These are phyloP conservation scores for Atrichornis clamosus DNA, from an alignment of 2,113 vertebrate genomes.

Conservation along the genomic window DNA sequence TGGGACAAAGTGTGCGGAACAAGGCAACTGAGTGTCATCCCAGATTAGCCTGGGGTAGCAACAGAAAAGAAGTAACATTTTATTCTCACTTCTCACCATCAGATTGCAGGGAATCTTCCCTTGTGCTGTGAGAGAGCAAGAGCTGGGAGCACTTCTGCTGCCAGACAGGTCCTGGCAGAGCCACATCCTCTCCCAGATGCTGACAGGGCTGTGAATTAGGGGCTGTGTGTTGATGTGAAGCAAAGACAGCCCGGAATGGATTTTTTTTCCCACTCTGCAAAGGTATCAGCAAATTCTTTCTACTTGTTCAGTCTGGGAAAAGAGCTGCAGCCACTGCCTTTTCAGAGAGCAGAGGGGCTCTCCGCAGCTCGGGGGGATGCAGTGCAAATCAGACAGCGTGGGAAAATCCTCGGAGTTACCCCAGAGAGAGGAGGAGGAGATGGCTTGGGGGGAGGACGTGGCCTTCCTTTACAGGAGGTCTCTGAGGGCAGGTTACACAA, in stretches of 20 bases:
- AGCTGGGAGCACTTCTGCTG: neutral
- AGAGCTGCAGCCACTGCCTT: neutral
- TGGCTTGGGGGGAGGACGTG: neutral
- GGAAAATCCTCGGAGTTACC: slow-evolving; percentile 32
- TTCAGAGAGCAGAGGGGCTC: neutral
- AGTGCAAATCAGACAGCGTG: neutral
- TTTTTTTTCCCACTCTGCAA: neutral
- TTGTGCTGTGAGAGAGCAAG: neutral
- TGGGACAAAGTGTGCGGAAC: rapidly evolving
- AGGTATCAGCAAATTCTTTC: neutral
- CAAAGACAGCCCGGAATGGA: neutral
- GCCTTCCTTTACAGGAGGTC: slow-evolving; percentile 9
- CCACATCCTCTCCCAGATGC: neutral
- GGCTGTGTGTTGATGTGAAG: neutral
- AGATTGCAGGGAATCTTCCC: neutral
- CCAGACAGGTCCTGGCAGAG: neutral
- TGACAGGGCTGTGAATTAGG: neutral
- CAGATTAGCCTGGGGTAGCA: neutral
- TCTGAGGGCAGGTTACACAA: slow-evolving; percentile 56
- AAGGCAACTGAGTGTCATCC: neutral
- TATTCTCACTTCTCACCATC: neutral
- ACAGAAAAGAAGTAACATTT: neutral
- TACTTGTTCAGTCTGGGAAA: neutral
- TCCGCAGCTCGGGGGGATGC: neutral
- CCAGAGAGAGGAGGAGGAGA: slow-evolving; percentile 13